A percentile compares a stretch with the other conserved stretches of the same genome.
phyloP scores from a whole-genome alignment of 2,113 vertebrate genomes.

The Scalopus aquaticus region DNA sequence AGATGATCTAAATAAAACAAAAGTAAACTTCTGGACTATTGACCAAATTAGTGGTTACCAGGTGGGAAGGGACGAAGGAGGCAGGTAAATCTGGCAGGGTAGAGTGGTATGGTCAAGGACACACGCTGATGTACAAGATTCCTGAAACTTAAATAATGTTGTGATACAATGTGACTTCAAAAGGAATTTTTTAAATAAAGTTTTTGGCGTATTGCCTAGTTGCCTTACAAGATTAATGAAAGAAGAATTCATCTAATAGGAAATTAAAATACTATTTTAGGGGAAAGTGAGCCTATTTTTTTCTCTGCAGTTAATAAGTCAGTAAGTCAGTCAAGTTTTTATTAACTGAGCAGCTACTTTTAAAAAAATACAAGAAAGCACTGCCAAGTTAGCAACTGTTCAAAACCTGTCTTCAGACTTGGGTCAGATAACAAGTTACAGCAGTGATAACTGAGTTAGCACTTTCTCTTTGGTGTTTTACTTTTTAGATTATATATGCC shows the following conservation, averaged over 20 bases:
- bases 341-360: neutral
- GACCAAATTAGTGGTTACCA: no score
- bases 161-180: no score
- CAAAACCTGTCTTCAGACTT: neutral
- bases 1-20: no score
- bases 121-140: no score
- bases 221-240: neutral
- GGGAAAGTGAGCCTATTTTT: neutral
- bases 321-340: neutral
- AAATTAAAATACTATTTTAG: constrained; percentile 23
- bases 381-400: neutral
- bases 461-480: neutral
- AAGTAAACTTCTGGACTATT: no score
- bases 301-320: neutral
- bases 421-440: neutral
- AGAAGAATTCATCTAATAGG: neutral
- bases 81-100: no score
- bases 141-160: no score
- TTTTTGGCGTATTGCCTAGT: neutral
- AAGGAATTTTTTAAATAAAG: no score
- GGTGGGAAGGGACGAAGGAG: no score
- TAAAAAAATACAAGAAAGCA: neutral
- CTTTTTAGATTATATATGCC: neutral
- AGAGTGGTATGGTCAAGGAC: no score
- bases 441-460: rapidly evolving